These are phyloP conservation scores for Harpegnathos saltator DNA, from an alignment of 1,140 invertebrate species.

Conservation along the genomic window DNA sequence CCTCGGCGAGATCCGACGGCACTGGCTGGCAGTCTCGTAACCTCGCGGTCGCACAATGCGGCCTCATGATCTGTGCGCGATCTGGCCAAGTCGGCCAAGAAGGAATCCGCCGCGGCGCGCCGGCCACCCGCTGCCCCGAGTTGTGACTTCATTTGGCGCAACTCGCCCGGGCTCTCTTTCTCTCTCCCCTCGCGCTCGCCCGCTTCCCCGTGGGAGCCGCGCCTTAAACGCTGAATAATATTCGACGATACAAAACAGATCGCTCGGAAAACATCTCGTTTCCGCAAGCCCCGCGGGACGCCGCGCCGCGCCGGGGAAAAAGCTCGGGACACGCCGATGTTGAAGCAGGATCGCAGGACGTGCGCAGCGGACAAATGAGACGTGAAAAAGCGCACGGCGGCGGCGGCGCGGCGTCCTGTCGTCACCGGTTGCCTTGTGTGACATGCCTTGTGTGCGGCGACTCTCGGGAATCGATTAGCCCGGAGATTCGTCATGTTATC, in stretches of 20 bases:
- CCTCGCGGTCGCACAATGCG: constrained; percentile 75
- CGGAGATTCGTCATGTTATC: too few species aligned
- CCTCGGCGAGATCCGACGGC: constrained; percentile 80
- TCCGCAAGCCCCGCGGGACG: background rate
- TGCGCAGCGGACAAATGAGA: background rate
- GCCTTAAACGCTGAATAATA: background rate
- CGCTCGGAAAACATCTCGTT: constrained; percentile 12
- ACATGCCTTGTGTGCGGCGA: too few species aligned
- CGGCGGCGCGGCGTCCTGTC: too few species aligned
- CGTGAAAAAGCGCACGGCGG: too few species aligned
- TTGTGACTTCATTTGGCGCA: constrained; percentile 84
- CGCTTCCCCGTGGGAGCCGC: background rate
- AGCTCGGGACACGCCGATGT: background rate
- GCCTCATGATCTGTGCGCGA: constrained; percentile 76
- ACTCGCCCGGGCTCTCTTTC: constrained; percentile 44
- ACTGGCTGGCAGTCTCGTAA: constrained; percentile 64
- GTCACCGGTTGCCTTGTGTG: too few species aligned
- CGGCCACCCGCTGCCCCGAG: constrained; percentile 82
- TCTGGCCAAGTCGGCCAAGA: constrained; percentile 69
- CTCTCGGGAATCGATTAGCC: too few species aligned
- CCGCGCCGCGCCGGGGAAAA: too few species aligned
- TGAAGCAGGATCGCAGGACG: background rate
- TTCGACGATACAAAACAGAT: background rate
- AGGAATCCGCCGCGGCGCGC: constrained; percentile 72
- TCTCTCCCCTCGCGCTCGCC: background rate